Conservation (phyloP, 2,888 invertebrate genomes). For the Hanleya hanleyi region DNA sequence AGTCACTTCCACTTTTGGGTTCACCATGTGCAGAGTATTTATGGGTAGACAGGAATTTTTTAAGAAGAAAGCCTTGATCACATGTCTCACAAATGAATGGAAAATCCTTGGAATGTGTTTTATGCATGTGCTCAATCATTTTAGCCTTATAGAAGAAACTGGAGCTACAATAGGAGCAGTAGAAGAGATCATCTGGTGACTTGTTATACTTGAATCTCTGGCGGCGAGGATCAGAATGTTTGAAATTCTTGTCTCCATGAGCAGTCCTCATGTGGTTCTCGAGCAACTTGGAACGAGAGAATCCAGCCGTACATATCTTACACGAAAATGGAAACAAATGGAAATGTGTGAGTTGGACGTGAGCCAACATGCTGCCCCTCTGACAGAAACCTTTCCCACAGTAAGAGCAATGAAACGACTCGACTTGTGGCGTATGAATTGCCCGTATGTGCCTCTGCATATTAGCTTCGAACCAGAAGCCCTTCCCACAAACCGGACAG, state of each 20-base stretch:
- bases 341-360: slow-evolving; percentile 53
- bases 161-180: slow-evolving; percentile 50
- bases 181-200: slow-evolving; percentile 45
- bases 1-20: background rate
- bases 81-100: slow-evolving; percentile 51
- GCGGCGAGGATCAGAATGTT: slow-evolving; percentile 19
- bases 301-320: slow-evolving; percentile 42
- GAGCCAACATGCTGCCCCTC: slow-evolving; percentile 50
- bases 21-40: slow-evolving; percentile 43
- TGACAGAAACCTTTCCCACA: slow-evolving; percentile 56
- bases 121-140: slow-evolving; percentile 56
- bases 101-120: slow-evolving; percentile 48
- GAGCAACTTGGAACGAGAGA: slow-evolving; percentile 41
- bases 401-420: slow-evolving; percentile 58
- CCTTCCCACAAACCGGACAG: slow-evolving; percentile 50
- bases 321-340: slow-evolving; percentile 51
- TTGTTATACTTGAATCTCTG: slow-evolving; percentile 45
- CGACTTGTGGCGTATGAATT: slow-evolving; percentile 48
- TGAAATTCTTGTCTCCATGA: slow-evolving; percentile 39
- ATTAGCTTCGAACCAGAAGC: slow-evolving; percentile 54
- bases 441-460: slow-evolving; percentile 50
- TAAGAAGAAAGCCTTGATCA: slow-evolving; percentile 54
- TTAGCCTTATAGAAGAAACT: slow-evolving; percentile 54
- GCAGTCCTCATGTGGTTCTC: slow-evolving; percentile 51
- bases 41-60: slow-evolving; percentile 48